phyloP scores from a whole-genome alignment of 2,888 invertebrate species.

The Drosophila mulleri region DNA sequence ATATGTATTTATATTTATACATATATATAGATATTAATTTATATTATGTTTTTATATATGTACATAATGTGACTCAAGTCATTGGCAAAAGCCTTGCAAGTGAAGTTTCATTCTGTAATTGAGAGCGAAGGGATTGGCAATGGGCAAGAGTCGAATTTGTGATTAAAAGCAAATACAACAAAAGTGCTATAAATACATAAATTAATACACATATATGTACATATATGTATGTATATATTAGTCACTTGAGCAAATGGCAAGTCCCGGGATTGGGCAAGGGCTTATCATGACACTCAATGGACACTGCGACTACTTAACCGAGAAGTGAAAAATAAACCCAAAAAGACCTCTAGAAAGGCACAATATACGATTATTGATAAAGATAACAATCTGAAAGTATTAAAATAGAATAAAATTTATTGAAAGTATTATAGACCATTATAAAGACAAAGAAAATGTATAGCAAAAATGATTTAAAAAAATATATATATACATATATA shows the following conservation, averaged over 20 bases:
- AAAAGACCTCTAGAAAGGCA: conserved; percentile 9
- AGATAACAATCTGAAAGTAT: conserved; percentile 41
- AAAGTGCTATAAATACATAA: conserved; percentile 7
- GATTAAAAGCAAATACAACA: conserved; percentile 24
- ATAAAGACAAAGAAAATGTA: not conserved
- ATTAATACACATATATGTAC: not conserved
- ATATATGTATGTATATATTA: conserved; percentile 12
- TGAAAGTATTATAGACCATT: not conserved
- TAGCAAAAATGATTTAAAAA: no score
- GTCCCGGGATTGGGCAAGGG: conserved; percentile 39
- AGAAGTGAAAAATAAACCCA: conserved; percentile 3
- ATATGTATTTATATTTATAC: not conserved
- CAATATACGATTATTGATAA: conserved; percentile 33
- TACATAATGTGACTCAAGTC: conserved; percentile 14
- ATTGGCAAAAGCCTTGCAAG: conserved; percentile 5
- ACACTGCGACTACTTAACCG: conserved; percentile 23
- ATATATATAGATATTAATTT: not conserved
- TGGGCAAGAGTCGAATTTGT: conserved; percentile 28
- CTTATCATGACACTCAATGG: conserved; percentile 63
- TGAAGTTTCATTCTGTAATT: conserved; percentile 21
- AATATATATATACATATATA: no score
- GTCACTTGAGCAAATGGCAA: conserved; percentile 40
- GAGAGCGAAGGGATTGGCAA: conserved; percentile 32
- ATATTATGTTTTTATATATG: not conserved
- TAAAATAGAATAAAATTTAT: not conserved